These are phyloP conservation scores for Lagorchestes hirsutus DNA, from an alignment of 2,797 vertebrate species.

Conservation along the genomic window DNA sequence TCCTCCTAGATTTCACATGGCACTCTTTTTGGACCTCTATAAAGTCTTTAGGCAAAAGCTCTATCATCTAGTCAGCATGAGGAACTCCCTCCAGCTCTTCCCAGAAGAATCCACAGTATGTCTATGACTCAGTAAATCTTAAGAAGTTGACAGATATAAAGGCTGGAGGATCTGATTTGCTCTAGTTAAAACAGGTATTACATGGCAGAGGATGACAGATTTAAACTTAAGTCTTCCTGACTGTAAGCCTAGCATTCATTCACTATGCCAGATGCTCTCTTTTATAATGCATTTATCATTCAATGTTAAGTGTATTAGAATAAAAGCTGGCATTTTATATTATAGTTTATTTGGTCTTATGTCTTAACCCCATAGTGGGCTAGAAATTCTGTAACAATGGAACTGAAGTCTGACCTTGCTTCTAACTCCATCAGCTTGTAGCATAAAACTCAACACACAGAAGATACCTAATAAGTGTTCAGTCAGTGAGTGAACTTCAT, in stretches of 20 bases:
- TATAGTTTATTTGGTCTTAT: neutral
- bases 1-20: neutral
- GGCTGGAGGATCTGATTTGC: neutral
- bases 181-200: neutral
- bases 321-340: neutral
- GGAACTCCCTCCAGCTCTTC: neutral
- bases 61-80: neutral
- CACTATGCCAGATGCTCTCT: neutral
- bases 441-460: neutral
- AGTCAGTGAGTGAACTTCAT: neutral
- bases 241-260: neutral
- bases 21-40: neutral
- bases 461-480: neutral
- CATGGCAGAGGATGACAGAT: neutral
- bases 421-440: neutral
- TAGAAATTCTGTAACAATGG: neutral
- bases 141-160: neutral
- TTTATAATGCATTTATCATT: neutral
- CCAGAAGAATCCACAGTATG: neutral
- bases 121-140: neutral
- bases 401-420: neutral
- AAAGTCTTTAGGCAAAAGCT: neutral
- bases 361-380: neutral
- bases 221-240: neutral
- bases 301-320: neutral